Evolutionary conservation across 2,888 invertebrate species (phyloP).

Genomic region (Drosophila falleni): DNA sequence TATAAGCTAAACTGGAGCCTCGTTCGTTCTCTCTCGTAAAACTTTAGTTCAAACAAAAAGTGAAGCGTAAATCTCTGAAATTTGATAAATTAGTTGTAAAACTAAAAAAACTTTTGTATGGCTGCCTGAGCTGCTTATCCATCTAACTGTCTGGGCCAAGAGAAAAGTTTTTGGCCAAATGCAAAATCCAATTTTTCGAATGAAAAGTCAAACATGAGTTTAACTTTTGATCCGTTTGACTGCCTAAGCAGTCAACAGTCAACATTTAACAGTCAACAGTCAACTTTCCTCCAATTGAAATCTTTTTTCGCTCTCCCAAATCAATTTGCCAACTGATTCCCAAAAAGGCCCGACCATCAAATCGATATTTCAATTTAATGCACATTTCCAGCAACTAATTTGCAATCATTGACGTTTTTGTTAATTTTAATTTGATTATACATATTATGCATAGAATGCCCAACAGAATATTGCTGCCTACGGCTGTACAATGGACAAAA

Average conservation of each 20-base stretch:
- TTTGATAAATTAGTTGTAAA: conserved; percentile 78
- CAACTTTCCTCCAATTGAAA: conserved; percentile 45
- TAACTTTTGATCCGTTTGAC: conserved; percentile 79
- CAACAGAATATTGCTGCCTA: conserved; percentile 19
- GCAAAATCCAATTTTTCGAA: conserved; percentile 81
- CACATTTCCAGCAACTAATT: conserved; percentile 71
- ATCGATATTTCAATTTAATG: conserved; percentile 68
- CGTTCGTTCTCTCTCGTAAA: conserved; percentile 11
- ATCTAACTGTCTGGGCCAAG: conserved; percentile 41
- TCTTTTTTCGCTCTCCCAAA: conserved; percentile 17
- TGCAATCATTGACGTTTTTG: conserved; percentile 74
- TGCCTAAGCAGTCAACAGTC: conserved; percentile 64
- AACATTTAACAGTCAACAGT: conserved; percentile 50
- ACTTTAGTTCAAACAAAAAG: conserved; percentile 57
- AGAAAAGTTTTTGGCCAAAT: conserved; percentile 71
- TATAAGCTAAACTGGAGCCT: conserved; percentile 31
- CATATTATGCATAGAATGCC: conserved; percentile 41
- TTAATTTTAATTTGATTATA: conserved; percentile 76
- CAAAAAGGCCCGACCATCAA: conserved; percentile 27
- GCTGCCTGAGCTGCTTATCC: conserved; percentile 67
- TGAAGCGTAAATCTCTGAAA: conserved; percentile 72
- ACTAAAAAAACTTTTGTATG: conserved; percentile 60
- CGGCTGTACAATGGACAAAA: conserved; percentile 31
- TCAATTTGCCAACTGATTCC: conserved; percentile 27
- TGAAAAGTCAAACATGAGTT: conserved; percentile 80